Conservation (phyloP, 2,888 invertebrate species). For the Agrochola litura region DNA sequence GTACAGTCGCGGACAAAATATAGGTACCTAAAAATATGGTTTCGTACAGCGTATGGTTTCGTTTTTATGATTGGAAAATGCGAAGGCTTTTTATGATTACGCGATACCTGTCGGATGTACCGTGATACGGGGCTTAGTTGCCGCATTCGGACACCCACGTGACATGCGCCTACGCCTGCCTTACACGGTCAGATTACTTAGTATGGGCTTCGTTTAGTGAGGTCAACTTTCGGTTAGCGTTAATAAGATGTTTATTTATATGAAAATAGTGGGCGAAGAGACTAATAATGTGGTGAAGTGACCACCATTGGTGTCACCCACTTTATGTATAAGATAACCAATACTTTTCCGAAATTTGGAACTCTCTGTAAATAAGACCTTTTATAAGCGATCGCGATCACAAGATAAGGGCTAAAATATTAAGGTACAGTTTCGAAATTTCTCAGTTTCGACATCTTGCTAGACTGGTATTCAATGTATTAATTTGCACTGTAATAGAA, state of each 20-base stretch:
- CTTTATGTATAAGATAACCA: not conserved
- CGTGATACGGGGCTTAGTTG: conserved; percentile 69
- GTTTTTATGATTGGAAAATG: conserved; percentile 41
- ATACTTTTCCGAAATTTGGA: not conserved
- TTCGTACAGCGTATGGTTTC: not conserved
- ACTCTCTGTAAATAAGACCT: not conserved
- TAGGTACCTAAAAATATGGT: not conserved
- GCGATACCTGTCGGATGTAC: conserved; percentile 60
- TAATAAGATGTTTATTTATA: conserved; percentile 66
- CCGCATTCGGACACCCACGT: conserved; percentile 73
- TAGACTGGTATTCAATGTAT: conserved; percentile 25
- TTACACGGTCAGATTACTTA: conserved; percentile 76
- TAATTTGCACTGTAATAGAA: conserved; percentile 51
- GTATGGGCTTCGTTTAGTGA: conserved; percentile 67
- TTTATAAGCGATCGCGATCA: not conserved
- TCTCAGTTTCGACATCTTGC: conserved; percentile 17
- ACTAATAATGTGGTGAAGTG: conserved; percentile 49
- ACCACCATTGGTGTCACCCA: conserved; percentile 49
- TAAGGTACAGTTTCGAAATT: conserved; percentile 21
- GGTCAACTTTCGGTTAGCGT: conserved; percentile 65
- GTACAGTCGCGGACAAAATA: not conserved
- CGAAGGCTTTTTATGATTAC: conserved; percentile 54
- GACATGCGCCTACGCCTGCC: conserved; percentile 75
- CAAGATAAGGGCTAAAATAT: conserved; percentile 26
- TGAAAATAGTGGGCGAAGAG: conserved; percentile 61